Conservation (phyloP, 2,113 vertebrate species). For the Monopterus albus region DNA sequence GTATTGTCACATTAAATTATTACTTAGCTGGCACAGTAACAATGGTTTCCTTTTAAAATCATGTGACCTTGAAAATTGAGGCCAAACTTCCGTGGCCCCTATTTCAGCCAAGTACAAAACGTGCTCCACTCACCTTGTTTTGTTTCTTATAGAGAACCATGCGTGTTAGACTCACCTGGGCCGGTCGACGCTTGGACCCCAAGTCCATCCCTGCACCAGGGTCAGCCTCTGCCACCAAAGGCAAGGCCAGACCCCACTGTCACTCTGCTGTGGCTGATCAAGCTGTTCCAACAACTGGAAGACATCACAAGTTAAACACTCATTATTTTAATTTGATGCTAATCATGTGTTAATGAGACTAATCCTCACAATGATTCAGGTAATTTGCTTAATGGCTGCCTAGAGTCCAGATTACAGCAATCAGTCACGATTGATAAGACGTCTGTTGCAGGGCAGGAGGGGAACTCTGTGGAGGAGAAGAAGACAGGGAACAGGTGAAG, state of each 20-base stretch:
- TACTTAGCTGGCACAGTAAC: no score
- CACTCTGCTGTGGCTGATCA: slow-evolving; percentile 94
- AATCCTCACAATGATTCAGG: slow-evolving; percentile 99
- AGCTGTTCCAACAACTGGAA: slow-evolving; percentile 99
- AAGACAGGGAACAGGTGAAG: slow-evolving; percentile 79
- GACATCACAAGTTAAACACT: slow-evolving; percentile 99
- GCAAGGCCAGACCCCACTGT: slow-evolving; percentile 63
- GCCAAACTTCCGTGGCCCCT: not conserved
- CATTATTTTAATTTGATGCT: slow-evolving; percentile 99
- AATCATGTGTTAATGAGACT: slow-evolving; percentile 99
- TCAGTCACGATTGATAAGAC: slow-evolving; percentile 99
- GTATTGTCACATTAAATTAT: no score
- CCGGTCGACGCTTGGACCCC: rapidly evolving
- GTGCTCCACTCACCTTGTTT: no score
- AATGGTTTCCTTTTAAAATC: not conserved
- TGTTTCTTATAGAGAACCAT: not conserved
- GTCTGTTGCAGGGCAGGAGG: slow-evolving; percentile 87
- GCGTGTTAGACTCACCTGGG: slow-evolving; percentile 29
- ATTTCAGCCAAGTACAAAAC: not conserved
- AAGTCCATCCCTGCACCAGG: not conserved
- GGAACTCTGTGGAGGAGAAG: slow-evolving; percentile 40
- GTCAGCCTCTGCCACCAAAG: slow-evolving; percentile 3
- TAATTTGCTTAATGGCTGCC: slow-evolving; percentile 99
- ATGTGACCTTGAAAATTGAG: not conserved
- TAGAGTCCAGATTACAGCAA: slow-evolving; percentile 98